phyloP scores from a whole-genome alignment of 1,140 invertebrate species.

The Acarapis woodi region DNA sequence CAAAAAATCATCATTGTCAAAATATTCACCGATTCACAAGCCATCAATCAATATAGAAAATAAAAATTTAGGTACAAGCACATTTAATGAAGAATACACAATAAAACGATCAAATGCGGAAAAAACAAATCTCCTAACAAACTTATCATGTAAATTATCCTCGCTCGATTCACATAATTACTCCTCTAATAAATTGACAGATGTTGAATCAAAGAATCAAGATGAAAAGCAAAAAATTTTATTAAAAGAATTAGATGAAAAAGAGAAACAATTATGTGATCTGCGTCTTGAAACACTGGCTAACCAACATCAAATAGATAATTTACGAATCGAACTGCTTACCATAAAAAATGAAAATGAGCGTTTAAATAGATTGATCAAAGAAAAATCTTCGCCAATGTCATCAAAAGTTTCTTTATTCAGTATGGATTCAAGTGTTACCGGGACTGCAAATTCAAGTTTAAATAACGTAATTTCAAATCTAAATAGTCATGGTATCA shows the following conservation, averaged over 20 bases:
- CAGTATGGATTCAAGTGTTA: background rate
- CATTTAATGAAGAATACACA: too few relatives aligned
- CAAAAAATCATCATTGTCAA: too few relatives aligned
- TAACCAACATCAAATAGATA: constrained; percentile 83
- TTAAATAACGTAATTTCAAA: background rate
- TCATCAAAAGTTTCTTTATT: constrained; percentile 33
- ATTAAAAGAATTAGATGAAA: constrained; percentile 69
- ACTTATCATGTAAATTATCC: too few relatives aligned
- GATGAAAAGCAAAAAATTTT: constrained; percentile 39
- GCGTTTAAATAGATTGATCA: constrained; percentile 54
- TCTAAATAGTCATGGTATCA: background rate
- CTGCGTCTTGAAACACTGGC: constrained; percentile 78
- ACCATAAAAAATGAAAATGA: constrained; percentile 89
- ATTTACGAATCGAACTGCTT: constrained; percentile 48
- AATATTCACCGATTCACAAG: too few relatives aligned
- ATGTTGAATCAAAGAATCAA: constrained; percentile 1
- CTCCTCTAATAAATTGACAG: background rate
- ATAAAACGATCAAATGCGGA: too few relatives aligned
- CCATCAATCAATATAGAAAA: too few relatives aligned
- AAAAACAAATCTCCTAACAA: too few relatives aligned
- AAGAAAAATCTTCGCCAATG: constrained; percentile 39
- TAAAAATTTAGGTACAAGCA: too few relatives aligned
- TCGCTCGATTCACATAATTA: background rate
- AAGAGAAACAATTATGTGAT: constrained; percentile 82
- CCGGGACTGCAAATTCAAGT: background rate